Conservation (phyloP, 2,888 invertebrate species). For the Ferrisia virgata region DNA sequence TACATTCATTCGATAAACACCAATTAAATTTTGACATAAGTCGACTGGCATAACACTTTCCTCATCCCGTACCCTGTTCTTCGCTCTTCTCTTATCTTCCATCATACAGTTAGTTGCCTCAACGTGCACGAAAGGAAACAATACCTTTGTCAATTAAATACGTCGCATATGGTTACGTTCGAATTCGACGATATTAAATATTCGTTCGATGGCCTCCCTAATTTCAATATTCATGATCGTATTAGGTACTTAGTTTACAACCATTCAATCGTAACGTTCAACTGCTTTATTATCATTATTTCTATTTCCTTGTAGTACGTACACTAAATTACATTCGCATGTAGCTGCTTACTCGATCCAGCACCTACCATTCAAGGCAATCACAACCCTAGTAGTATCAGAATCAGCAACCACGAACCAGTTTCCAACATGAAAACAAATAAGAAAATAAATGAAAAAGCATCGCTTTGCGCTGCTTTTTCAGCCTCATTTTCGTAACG, state of each 20-base stretch:
- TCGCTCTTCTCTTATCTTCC: too few relatives aligned
- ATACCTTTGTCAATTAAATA: not conserved
- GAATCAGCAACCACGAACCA: too few relatives aligned
- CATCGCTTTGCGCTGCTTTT: too few relatives aligned
- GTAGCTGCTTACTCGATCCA: too few relatives aligned
- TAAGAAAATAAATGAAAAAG: too few relatives aligned
- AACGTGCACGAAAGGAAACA: not conserved
- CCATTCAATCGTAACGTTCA: not conserved
- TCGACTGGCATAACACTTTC: not conserved
- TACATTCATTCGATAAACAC: not conserved
- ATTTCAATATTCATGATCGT: not conserved
- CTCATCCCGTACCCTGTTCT: not conserved
- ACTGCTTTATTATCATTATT: too few relatives aligned
- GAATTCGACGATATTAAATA: not conserved
- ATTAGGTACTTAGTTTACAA: not conserved
- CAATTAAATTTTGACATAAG: conserved; percentile 16
- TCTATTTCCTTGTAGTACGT: too few relatives aligned
- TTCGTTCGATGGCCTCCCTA: not conserved
- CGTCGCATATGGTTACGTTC: not conserved
- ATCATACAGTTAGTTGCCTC: not conserved
- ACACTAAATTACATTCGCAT: too few relatives aligned
- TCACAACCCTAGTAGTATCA: too few relatives aligned
- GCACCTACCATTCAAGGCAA: too few relatives aligned
- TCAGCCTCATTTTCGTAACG: too few relatives aligned
- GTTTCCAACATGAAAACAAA: too few relatives aligned